Percentiles rank a stretch among this genome's conserved stretches.
Evolutionary conservation across 1,140 invertebrate species (phyloP).

Genomic region (Drosophila paulistorum): DNA sequence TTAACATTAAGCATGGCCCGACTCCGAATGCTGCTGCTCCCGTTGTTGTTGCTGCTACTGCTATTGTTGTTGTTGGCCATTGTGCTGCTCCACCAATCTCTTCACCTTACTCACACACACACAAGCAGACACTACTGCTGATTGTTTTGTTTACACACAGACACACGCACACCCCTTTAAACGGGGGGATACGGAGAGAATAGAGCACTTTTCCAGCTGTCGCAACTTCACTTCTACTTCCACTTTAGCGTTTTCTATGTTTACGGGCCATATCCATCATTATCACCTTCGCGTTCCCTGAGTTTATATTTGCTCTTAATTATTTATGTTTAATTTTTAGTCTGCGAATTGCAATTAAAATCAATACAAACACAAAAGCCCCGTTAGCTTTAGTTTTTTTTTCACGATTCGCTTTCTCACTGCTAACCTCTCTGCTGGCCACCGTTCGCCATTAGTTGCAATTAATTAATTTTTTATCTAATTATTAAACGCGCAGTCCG

Average conservation of each 20-base stretch:
- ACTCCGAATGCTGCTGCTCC: slow-evolving; percentile 69
- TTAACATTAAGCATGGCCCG: slow-evolving; percentile 81
- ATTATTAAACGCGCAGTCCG: slow-evolving; percentile 4
- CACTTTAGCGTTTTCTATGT: slow-evolving; percentile 7
- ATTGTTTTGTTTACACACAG: slow-evolving; percentile 59
- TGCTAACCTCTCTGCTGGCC: not conserved
- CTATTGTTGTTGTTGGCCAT: slow-evolving; percentile 35
- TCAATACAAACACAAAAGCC: slow-evolving; percentile 55
- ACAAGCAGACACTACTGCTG: slow-evolving; percentile 10
- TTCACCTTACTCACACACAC: slow-evolving; percentile 22
- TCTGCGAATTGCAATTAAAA: slow-evolving; percentile 40
- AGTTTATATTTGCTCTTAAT: slow-evolving; percentile 40
- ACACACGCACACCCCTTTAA: slow-evolving; percentile 19
- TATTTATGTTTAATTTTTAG: slow-evolving; percentile 59
- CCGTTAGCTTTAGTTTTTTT: not conserved
- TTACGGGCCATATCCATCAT: slow-evolving; percentile 16
- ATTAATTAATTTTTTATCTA: slow-evolving; percentile 13
- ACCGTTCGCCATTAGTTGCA: slow-evolving; percentile 1
- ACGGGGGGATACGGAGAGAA: not conserved
- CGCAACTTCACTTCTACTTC: slow-evolving; percentile 10
- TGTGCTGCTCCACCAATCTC: slow-evolving; percentile 21
- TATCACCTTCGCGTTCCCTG: slow-evolving; percentile 16
- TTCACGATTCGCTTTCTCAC: not conserved
- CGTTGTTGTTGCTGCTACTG: slow-evolving; percentile 27
- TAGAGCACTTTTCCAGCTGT: slow-evolving; percentile 19